These are phyloP conservation scores for Calephelis nemesis DNA, from an alignment of 1,140 invertebrate species.

Conservation along the genomic window DNA sequence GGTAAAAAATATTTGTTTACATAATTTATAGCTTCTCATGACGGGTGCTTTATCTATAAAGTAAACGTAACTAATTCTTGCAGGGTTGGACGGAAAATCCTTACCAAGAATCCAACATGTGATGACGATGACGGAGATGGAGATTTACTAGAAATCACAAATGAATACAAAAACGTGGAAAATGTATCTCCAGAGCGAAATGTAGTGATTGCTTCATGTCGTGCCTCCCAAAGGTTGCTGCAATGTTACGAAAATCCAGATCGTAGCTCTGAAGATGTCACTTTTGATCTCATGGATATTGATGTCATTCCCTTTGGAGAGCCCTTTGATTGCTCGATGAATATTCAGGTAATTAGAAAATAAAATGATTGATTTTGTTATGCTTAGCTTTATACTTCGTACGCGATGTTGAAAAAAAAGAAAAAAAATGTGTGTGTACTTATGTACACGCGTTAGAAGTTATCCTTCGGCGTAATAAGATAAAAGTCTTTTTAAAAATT, in stretches of 20 bases:
- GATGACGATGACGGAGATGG: conserved; percentile 82
- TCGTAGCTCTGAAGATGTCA: conserved; percentile 81
- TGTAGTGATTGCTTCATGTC: conserved; percentile 83
- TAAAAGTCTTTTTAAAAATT: too few relatives aligned
- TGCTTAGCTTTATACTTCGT: not conserved
- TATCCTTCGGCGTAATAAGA: too few relatives aligned
- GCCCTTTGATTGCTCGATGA: conserved; percentile 83
- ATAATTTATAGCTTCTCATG: too few relatives aligned
- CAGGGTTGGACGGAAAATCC: conserved; percentile 86
- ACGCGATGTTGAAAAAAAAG: too few relatives aligned
- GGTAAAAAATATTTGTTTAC: too few relatives aligned
- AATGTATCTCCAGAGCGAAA: conserved; percentile 82
- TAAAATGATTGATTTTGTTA: too few relatives aligned
- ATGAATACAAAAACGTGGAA: conserved; percentile 86
- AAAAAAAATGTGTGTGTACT: too few relatives aligned
- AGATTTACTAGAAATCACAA: conserved; percentile 85
- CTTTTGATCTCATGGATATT: conserved; percentile 85
- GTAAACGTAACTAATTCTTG: conserved; percentile 27
- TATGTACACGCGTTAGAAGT: too few relatives aligned
- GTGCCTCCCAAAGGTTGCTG: conserved; percentile 80
- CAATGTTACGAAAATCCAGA: conserved; percentile 81
- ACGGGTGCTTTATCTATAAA: too few relatives aligned
- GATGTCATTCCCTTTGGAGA: conserved; percentile 84
- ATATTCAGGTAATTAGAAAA: conserved; percentile 78
- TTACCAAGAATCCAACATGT: conserved; percentile 84